A percentile compares a stretch with the other conserved stretches of the same genome.
phyloP scores from a whole-genome alignment of 2,113 vertebrate species.

The Donacobius atricapilla region DNA sequence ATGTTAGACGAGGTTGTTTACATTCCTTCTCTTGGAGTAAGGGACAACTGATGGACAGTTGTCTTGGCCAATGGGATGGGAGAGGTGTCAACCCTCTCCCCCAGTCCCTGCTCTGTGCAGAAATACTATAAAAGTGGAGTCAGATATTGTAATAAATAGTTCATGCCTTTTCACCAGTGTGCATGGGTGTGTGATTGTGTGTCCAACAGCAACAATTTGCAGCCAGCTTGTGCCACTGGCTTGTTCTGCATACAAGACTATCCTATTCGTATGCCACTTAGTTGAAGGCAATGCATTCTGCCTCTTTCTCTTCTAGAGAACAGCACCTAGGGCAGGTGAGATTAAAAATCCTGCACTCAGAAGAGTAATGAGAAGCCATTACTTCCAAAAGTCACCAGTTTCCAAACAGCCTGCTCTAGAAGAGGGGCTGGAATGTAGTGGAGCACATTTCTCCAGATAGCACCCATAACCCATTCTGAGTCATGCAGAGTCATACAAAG shows the following conservation, averaged over 20 bases:
- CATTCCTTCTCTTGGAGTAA: too few species aligned
- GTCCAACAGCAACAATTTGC: too few species aligned
- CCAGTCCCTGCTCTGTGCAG: too few species aligned
- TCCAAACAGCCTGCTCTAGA: background rate
- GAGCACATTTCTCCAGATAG: background rate
- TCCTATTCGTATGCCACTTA: background rate
- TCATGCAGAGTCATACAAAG: background rate
- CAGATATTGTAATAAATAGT: too few species aligned
- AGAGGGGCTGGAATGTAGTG: rapidly evolving
- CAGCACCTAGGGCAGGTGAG: background rate
- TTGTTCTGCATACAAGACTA: background rate
- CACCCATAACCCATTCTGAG: rapidly evolving
- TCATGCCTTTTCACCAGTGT: too few species aligned
- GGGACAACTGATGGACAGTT: too few species aligned
- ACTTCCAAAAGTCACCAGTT: background rate
- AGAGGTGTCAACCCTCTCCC: too few species aligned
- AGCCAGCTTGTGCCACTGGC: background rate
- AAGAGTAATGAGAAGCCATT: background rate
- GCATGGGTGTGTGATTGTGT: too few species aligned
- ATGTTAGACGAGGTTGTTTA: too few species aligned
- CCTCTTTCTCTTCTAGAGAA: background rate
- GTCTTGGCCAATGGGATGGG: too few species aligned
- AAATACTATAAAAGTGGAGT: too few species aligned
- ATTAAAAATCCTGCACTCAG: background rate
- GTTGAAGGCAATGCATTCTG: background rate